Conservation (phyloP, 64 coral and sea anemone species). For the Anthopleura sola region DNA sequence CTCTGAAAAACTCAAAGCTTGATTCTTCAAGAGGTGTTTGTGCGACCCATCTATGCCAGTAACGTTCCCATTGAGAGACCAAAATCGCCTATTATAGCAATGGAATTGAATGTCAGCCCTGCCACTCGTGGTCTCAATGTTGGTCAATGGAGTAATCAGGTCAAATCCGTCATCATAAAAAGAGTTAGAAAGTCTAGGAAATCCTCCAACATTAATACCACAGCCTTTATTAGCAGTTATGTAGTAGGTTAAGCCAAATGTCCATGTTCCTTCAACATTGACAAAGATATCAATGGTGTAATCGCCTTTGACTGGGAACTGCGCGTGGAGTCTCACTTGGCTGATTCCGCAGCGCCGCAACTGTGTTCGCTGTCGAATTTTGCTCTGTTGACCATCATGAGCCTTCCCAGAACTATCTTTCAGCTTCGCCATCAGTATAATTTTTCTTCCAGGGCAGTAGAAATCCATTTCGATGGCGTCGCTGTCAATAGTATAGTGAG, state of each 20-base stretch:
- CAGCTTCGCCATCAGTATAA: slow-evolving; percentile 33
- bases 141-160: slow-evolving; percentile 14
- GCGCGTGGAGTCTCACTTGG: slow-evolving; percentile 35
- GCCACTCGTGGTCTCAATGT: slow-evolving; percentile 45
- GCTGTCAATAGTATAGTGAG: slow-evolving; percentile 31
- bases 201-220: slow-evolving; percentile 19
- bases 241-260: slow-evolving; percentile 40
- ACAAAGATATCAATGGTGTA: slow-evolving; percentile 38
- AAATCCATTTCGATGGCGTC: slow-evolving; percentile 57
- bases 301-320: slow-evolving; percentile 41
- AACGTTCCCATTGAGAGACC: not conserved
- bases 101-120: slow-evolving; percentile 5
- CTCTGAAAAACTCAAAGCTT: slow-evolving; percentile 5
- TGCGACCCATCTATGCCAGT: not conserved
- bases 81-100: slow-evolving; percentile 25
- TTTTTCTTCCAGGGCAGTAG: slow-evolving; percentile 23
- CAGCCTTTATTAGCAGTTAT: slow-evolving; percentile 39
- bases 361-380: slow-evolving; percentile 19
- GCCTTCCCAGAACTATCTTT: slow-evolving; percentile 15
- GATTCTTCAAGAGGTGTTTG: not conserved
- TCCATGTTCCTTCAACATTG: slow-evolving; percentile 37
- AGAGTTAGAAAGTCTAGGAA: slow-evolving; percentile 20
- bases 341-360: not conserved
- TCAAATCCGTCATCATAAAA: slow-evolving; percentile 45
- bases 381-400: not conserved